phyloP scores from a whole-genome alignment of 2,113 vertebrate genomes.

The Peucedramus taeniatus region DNA sequence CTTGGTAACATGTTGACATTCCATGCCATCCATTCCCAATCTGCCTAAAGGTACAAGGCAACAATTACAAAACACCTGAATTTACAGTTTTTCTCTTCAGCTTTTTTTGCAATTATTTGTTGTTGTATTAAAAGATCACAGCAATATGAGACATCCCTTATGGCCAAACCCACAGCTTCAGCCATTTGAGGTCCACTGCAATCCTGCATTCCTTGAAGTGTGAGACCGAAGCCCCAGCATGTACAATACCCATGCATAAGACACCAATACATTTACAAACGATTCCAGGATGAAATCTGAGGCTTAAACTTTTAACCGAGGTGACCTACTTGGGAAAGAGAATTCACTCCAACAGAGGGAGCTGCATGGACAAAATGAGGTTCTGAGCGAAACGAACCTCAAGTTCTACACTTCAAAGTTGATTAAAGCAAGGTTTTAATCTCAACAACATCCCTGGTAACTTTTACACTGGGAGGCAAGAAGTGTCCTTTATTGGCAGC shows the following conservation, averaged over 20 bases:
- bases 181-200: neutral
- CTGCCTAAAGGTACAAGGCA: neutral
- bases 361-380: neutral
- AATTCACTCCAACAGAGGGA: neutral
- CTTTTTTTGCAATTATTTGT: neutral
- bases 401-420: neutral
- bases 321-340: neutral
- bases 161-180: neutral
- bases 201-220: neutral
- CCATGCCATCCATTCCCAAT: neutral
- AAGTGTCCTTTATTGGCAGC: neutral
- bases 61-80: neutral
- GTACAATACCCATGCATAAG: accelerated
- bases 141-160: neutral
- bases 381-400: neutral
- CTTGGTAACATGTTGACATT: neutral
- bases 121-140: neutral
- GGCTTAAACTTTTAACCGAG: neutral
- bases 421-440: neutral
- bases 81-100: neutral
- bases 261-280: neutral
- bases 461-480: neutral
- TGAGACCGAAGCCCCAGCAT: neutral
- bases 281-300: neutral
- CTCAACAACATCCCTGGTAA: neutral